Evolutionary conservation across 2,113 vertebrate genomes (phyloP).

Genomic region (Progne subis): DNA sequence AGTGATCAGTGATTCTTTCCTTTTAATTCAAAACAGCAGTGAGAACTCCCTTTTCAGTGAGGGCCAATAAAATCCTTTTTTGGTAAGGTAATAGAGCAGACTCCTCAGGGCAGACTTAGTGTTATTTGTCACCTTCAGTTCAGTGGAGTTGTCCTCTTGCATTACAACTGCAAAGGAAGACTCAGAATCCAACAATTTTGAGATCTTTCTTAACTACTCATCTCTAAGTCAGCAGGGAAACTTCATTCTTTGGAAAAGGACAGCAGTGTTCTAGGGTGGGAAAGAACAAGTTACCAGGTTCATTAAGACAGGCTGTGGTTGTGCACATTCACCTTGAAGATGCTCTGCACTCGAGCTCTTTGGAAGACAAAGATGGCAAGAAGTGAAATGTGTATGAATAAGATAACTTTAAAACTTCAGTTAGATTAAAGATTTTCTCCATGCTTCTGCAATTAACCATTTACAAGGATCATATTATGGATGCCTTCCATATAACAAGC

Average conservation of each 20-base stretch:
- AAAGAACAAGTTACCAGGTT: not conserved
- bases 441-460: not conserved
- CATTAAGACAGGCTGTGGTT: not conserved
- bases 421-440: not conserved
- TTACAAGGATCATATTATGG: not conserved
- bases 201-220: not conserved
- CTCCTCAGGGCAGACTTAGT: not conserved
- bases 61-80: conserved; percentile 9
- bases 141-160: not conserved
- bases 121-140: not conserved
- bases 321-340: not conserved
- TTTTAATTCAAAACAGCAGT: conserved; percentile 28
- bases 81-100: conserved; percentile 2
- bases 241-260: not conserved
- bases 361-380: not conserved
- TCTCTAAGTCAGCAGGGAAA: not conserved
- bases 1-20: not conserved
- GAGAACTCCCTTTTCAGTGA: not conserved
- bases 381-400: not conserved
- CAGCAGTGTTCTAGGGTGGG: not conserved
- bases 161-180: not conserved
- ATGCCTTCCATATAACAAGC: not conserved
- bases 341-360: not conserved
- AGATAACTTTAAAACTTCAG: not conserved
- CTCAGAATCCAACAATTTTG: not conserved